phyloP scores from a whole-genome alignment of 2,797 vertebrate genomes.

The Pipistrellus pygmaeus region DNA sequence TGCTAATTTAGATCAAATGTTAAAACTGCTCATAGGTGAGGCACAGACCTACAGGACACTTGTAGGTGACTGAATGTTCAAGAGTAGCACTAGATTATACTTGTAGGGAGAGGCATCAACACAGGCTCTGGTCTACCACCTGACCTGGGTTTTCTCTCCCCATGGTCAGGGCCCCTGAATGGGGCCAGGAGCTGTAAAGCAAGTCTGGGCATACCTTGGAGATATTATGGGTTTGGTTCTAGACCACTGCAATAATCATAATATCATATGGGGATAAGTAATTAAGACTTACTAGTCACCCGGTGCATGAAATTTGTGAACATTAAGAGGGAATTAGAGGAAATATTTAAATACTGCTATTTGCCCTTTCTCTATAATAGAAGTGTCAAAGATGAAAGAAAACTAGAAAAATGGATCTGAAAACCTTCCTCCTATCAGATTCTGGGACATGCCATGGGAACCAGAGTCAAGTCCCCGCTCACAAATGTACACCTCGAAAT shows the following conservation, averaged over 20 bases:
- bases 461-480: too few species aligned
- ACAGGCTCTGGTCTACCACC: background rate
- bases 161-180: rapidly evolving
- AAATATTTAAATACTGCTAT: too few species aligned
- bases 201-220: background rate
- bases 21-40: background rate
- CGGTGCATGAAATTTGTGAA: too few species aligned
- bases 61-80: background rate
- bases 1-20: slow-evolving; percentile 22
- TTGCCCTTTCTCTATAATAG: too few species aligned
- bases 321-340: too few species aligned
- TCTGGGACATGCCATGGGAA: too few species aligned
- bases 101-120: background rate
- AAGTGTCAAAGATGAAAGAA: too few species aligned
- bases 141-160: background rate
- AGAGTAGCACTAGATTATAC: background rate
- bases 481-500: too few species aligned
- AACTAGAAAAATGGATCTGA: too few species aligned
- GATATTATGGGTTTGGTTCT: background rate
- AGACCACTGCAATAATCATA: background rate
- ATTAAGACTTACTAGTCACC: too few species aligned
- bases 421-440: too few species aligned
- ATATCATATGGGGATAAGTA: too few species aligned
- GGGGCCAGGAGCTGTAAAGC: background rate
- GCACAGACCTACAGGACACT: background rate